These are phyloP conservation scores for Aspidapion aeneum DNA, from an alignment of 2,888 invertebrate genomes.

Conservation along the genomic window DNA sequence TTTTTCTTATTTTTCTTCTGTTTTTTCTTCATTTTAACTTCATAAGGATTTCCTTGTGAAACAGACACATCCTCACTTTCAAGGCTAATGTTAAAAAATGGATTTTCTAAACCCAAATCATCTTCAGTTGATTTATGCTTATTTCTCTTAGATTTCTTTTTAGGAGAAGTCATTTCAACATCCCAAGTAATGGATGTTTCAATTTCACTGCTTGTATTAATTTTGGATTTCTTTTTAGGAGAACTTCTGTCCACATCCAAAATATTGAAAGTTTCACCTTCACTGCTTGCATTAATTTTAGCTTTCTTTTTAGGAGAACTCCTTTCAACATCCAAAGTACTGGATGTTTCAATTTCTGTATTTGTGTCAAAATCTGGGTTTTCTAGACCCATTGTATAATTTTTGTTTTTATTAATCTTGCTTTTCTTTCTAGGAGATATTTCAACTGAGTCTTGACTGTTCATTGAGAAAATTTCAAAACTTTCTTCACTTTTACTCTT, in stretches of 20 bases:
- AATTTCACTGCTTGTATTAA: neutral
- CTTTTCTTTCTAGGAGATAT: neutral
- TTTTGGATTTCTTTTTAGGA: slow-evolving; percentile 6
- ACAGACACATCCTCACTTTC: slow-evolving; percentile 11
- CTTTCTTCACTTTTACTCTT: slow-evolving; percentile 6
- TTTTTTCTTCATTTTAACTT: slow-evolving; percentile 26
- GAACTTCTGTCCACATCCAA: neutral
- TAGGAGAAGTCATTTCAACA: neutral
- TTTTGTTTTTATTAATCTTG: slow-evolving; percentile 11
- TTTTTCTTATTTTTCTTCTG: slow-evolving; percentile 27
- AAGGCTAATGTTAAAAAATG: slow-evolving; percentile 21
- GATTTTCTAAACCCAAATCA: slow-evolving; percentile 25
- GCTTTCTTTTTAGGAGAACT: neutral
- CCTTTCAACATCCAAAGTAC: neutral
- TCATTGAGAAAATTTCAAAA: neutral
- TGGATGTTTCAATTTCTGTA: neutral
- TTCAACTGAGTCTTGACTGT: slow-evolving; percentile 3
- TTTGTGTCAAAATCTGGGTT: slow-evolving; percentile 6
- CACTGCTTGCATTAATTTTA: neutral
- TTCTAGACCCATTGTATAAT: slow-evolving; percentile 7
- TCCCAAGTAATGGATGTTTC: neutral
- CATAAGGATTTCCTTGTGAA: slow-evolving; percentile 25
- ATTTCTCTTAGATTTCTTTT: slow-evolving; percentile 6
- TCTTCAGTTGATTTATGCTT: slow-evolving; percentile 9
- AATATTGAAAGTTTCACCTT: neutral